Conservation (phyloP, 1,140 invertebrate genomes). For the silkworm (Bombyx mori) region ASM3026992v2 NC_085112.1:3169501-3170000, state of each 20-base stretch:
- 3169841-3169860: conserved; percentile 25
- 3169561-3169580: conserved; percentile 56
- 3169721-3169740: conserved; percentile 55
- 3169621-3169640: conserved; percentile 59
- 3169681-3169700: conserved; percentile 60
- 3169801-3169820: conserved; percentile 1
- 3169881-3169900: conserved; percentile 23
- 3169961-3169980: too few species aligned
- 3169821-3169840: conserved; percentile 5
- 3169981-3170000: too few species aligned
- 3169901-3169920: conserved; percentile 52
- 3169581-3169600: conserved; percentile 56
- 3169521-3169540: too few species aligned
- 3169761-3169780: conserved; percentile 38
- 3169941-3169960: conserved; percentile 15
- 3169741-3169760: conserved; percentile 47
- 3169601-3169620: conserved; percentile 58
- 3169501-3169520: too few species aligned
- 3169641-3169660: conserved; percentile 49
- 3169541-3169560: conserved; percentile 1
- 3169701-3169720: conserved; percentile 60
- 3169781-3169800: neutral
- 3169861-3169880: conserved; percentile 9
- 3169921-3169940: conserved; percentile 52
- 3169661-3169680: conserved; percentile 64